Conservation (phyloP, 2,113 vertebrate species). For the Asarcornis scutulata region DNA sequence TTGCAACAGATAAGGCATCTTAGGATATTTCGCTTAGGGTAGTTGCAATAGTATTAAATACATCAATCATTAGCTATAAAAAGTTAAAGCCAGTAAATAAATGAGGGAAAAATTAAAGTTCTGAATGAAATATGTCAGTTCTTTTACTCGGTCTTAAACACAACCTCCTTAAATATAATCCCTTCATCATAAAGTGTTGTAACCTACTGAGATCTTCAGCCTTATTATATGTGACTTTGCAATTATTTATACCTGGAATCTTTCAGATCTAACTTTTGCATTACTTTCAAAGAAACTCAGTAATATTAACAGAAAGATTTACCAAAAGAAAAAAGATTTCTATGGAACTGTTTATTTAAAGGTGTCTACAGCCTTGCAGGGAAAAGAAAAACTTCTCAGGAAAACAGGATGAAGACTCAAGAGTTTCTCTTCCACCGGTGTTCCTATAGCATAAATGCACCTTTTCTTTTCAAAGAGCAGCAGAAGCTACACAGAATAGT, state of each 20-base stretch:
- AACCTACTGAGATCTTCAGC: neutral
- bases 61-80: neutral
- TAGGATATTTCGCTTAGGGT: neutral
- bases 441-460: neutral
- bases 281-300: neutral
- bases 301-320: neutral
- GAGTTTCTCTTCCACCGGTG: neutral
- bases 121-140: neutral
- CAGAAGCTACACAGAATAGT: neutral
- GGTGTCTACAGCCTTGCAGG: neutral
- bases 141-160: neutral
- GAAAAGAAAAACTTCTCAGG: neutral
- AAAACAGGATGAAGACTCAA: neutral
- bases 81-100: neutral
- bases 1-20: neutral
- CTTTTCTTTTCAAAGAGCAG: neutral
- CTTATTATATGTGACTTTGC: neutral
- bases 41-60: neutral
- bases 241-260: neutral
- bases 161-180: rapidly evolving
- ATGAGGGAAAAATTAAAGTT: neutral
- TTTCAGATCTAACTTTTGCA: neutral
- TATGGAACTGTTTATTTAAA: neutral
- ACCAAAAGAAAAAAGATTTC: neutral
- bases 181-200: neutral